Evolutionary conservation across 2,888 invertebrate species (phyloP).

Genomic region (Standfussiana lucernea): DNA sequence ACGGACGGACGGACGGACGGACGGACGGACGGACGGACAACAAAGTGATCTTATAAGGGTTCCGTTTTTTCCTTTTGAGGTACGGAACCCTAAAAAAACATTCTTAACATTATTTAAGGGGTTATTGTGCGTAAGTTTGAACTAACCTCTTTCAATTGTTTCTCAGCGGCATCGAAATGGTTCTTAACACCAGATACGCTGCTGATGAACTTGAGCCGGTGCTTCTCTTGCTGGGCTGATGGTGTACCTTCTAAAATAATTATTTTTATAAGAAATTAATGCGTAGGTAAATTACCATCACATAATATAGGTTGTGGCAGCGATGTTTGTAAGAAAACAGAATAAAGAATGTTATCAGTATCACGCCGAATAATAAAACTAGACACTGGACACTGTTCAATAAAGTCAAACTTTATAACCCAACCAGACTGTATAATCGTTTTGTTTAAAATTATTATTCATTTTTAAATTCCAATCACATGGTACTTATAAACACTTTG

Average conservation of each 20-base stretch:
- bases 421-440: background rate
- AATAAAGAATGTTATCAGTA: background rate
- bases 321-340: background rate
- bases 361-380: background rate
- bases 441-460: background rate
- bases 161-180: constrained; percentile 64
- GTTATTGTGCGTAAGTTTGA: background rate
- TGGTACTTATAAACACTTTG: background rate
- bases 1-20: too few relatives aligned
- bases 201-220: constrained; percentile 69
- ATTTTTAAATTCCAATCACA: background rate
- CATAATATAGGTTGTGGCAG: background rate
- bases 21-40: too few relatives aligned
- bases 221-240: constrained; percentile 54
- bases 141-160: constrained; percentile 66
- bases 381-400: background rate
- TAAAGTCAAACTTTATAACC: background rate
- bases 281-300: background rate
- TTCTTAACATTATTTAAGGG: background rate
- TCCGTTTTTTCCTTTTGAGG: too few relatives aligned
- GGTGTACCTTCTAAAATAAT: background rate
- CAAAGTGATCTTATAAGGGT: too few relatives aligned
- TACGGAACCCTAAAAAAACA: too few relatives aligned
- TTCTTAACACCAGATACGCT: constrained; percentile 64
- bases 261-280: background rate